Evolutionary conservation across 2,888 invertebrate species (phyloP), one percentile per base, ranked within the genome.

Genomic region (Epiblema foenella): DNA sequence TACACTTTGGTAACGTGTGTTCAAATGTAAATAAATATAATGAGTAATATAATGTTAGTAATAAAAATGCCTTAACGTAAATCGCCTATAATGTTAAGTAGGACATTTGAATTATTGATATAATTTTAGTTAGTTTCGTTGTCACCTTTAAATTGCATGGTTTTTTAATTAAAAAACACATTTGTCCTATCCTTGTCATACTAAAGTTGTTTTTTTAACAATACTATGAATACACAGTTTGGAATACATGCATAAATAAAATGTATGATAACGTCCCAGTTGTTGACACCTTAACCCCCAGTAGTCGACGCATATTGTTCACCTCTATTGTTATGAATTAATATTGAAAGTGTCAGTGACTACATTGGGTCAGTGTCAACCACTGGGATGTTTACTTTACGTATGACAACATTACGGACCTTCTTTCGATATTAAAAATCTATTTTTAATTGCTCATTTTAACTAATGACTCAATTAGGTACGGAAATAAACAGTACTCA

Each of bases 1-100:
- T 75, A 79, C 77, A 79, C 74, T 79, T 77, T 82, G 76, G 70
- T 74, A 77, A 75, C 68, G 83, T 81, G 86, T 86, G 86, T 87
- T 86, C 86, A 86, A 82, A 83, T 86, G 84, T 86, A 85, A 75
- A 84, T 86, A 85, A 67, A 64, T 65, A 58, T 75, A 76, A 74
- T n/a, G 72, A 74, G 60, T 75, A 74, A 69, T 73, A 64, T 73
- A 75, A 71, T 39, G 15, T 74, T 75, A 75, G 68, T 67, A 72
- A 67, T 77, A 73, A 73, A 71, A 59, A 76, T 79, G 82, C 81
- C 81, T 82, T 81, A 80, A 68, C 75, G 72, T 73, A 66, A 58
- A 54, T 68, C 24, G 71, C 65, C 70, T 70, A 52, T 69, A 70
- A 52, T 46, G 46, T 24, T 70, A 70, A 70, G 66, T 70, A 70